Conservation (phyloP, 2,888 invertebrate genomes). For the Melanargia galathea region DNA sequence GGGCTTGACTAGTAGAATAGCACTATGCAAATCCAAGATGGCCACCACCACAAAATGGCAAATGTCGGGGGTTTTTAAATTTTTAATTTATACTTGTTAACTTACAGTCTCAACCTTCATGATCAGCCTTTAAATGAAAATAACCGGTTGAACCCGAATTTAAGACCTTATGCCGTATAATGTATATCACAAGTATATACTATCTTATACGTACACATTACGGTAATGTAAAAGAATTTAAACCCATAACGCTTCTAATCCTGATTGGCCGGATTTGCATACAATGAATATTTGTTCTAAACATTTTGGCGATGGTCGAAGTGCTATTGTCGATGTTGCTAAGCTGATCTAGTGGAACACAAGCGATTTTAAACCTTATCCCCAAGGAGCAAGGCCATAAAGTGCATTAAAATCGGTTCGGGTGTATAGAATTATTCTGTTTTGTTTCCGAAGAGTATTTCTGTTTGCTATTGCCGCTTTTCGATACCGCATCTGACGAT, state of each 20-base stretch:
- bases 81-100: no score
- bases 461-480: constrained; percentile 42
- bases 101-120: no score
- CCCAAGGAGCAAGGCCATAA: constrained; percentile 32
- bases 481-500: constrained; percentile 44
- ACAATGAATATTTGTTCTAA: constrained; percentile 75
- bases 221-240: constrained; percentile 36
- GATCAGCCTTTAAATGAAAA: no score
- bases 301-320: constrained; percentile 64
- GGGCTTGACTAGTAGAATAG: no score
- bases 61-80: no score
- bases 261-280: constrained; percentile 69
- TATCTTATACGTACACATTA: constrained; percentile 8
- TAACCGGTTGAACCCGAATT: no score
- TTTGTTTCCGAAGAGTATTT: constrained; percentile 43
- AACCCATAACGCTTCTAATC: constrained; percentile 63
- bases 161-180: no score
- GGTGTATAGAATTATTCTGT: constrained; percentile 39
- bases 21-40: no score
- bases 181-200: no score
- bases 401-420: constrained; percentile 12
- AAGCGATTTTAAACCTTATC: constrained; percentile 47
- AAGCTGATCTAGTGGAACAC: constrained; percentile 46
- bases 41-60: no score
- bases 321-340: constrained; percentile 58